Evolutionary conservation across 1,140 invertebrate species (phyloP).

Genomic region (Muscidifurax raptorellus): DNA sequence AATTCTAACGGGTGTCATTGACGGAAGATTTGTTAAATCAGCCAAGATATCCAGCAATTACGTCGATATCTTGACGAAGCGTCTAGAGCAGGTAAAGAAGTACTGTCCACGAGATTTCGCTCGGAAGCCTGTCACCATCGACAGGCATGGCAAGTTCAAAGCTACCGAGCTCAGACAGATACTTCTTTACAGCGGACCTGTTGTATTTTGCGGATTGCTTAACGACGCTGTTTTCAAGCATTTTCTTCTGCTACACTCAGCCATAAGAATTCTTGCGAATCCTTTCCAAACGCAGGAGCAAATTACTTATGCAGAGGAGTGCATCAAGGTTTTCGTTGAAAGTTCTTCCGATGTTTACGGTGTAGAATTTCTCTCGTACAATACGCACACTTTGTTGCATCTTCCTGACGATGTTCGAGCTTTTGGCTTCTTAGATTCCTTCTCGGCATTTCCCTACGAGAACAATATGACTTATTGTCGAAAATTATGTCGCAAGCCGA

Average conservation of each 20-base stretch:
- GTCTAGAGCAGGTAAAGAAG: constrained; percentile 27
- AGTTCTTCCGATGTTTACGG: constrained; percentile 36
- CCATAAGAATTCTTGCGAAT: constrained; percentile 32
- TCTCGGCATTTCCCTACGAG: constrained; percentile 52
- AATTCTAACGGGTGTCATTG: constrained; percentile 34
- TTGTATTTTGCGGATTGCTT: constrained; percentile 35
- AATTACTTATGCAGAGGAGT: background rate
- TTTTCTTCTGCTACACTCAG: constrained; percentile 42
- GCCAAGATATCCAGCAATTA: constrained; percentile 20
- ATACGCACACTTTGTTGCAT: constrained; percentile 40
- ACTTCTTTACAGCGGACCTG: constrained; percentile 45
- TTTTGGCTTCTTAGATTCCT: constrained; percentile 50
- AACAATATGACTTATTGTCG: background rate
- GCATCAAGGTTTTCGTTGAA: constrained; percentile 45
- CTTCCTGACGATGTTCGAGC: constrained; percentile 44
- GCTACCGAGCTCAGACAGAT: constrained; percentile 52
- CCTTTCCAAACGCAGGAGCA: background rate
- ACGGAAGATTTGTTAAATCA: background rate
- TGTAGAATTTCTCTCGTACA: constrained; percentile 15
- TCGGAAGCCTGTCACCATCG: constrained; percentile 10
- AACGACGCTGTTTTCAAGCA: constrained; percentile 39
- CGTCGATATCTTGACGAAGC: background rate
- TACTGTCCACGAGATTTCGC: constrained; percentile 50
- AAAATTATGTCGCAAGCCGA: constrained; percentile 37
- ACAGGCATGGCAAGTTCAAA: constrained; percentile 48